Base-by-base conservation (phyloP, 2,797 vertebrate species). In the Cossypha niveicapilla region DNA sequence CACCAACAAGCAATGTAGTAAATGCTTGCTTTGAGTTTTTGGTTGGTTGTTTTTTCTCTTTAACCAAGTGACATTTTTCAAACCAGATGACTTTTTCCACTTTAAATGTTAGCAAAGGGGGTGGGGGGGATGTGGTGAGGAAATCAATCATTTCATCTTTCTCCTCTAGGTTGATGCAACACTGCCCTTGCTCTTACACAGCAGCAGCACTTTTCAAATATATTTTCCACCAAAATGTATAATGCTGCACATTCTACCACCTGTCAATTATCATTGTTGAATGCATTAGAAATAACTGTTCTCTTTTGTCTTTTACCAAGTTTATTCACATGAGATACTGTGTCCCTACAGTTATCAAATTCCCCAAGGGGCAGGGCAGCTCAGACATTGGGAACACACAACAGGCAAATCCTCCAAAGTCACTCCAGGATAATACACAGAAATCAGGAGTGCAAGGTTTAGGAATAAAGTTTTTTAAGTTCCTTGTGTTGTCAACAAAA, bases 111-210 rank as follows among this genome's bases (percentile, higher is more conserved):
- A 93, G 57, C 47, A 51, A 88, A 34, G 18, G 13, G 13, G 13
- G 48, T 17, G 19, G 7, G 34, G 14, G 56, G 22, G 19, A 13
- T 18, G 53, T 5, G 35, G 66, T 65, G 39, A 90, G n/a, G 14
- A 88, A 84, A 62, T 39, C 56, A 66, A 95, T 87, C 90, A 66
- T 44, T 79, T 86, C 17, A 90, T 91, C 85, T 83, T 73, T 75
- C 74, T 90, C 51, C 58, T 68, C 30, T 14, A 54, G 39, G 62
- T 30, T 37, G n/a, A 66, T 21, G 37, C 37, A 93, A 84, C 13
- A 57, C 25, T 66, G 58, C 32, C 39, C 25, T 80, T 85, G 50
- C 8, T 57, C 24, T 78, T 56, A 86, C 0, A 16, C 15, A 80
- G 37, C 7, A 81, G 35, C 50, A 86, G 41, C 18, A 56, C 9